A percentile compares a stretch with the other conserved stretches of the same genome.
phyloP scores from a whole-genome alignment of 2,888 invertebrate genomes.

The Drosophila pseudotalamancana region DNA sequence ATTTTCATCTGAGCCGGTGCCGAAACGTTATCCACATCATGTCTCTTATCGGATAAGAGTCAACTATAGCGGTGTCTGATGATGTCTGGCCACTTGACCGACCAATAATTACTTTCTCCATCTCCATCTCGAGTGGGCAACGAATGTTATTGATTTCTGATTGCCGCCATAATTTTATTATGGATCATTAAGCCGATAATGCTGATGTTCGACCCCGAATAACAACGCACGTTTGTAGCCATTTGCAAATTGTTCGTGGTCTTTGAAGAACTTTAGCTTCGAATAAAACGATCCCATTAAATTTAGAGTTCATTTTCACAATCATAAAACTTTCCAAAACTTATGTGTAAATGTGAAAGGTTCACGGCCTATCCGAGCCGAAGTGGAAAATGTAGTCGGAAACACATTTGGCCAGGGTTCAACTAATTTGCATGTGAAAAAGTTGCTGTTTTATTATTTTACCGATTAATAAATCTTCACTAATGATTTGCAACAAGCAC shows the following conservation, averaged over 20 bases:
- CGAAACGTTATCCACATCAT: conserved; percentile 38
- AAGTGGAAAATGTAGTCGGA: conserved; percentile 24
- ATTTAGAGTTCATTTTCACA: conserved; percentile 50
- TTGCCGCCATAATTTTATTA: conserved; percentile 69
- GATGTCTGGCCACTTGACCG: conserved; percentile 56
- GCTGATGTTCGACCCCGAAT: conserved; percentile 22
- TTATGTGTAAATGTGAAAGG: conserved; percentile 75
- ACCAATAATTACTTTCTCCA: conserved; percentile 75
- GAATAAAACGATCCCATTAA: conserved; percentile 38
- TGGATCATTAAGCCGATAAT: conserved; percentile 71
- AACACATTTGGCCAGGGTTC: conserved; percentile 5
- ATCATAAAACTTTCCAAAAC: conserved; percentile 65
- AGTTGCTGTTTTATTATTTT: conserved; percentile 22
- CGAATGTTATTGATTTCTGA: conserved; percentile 73
- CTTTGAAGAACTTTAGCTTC: conserved; percentile 29
- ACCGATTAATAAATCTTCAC: conserved; percentile 32
- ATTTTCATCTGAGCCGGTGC: conserved; percentile 63
- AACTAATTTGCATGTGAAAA: conserved; percentile 44
- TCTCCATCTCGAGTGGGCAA: conserved; percentile 58
- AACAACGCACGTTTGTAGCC: conserved; percentile 39
- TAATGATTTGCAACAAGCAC: conserved; percentile 27
- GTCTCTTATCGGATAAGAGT: conserved; percentile 59
- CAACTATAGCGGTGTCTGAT: conserved; percentile 13
- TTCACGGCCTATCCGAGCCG: conserved; percentile 26
- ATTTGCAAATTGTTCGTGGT: conserved; percentile 70